A percentile compares a stretch with the other conserved stretches of the same genome.
phyloP scores from a whole-genome alignment of 2,113 vertebrate genomes.

The Castor canadensis region DNA sequence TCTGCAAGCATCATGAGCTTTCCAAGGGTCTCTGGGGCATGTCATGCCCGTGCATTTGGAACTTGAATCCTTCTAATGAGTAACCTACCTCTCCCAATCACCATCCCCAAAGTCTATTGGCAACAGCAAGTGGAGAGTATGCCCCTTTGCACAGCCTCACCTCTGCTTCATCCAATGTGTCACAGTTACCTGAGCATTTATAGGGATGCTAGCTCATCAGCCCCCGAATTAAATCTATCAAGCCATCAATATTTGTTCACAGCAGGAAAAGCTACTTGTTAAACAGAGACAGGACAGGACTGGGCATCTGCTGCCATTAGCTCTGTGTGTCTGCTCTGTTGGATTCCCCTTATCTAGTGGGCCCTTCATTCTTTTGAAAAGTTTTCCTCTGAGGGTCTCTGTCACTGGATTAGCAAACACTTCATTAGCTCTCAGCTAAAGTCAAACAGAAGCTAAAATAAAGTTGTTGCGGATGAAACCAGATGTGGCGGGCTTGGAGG shows the following conservation, averaged over 20 bases:
- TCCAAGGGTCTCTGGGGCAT: neutral
- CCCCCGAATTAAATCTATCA: constrained; percentile 44
- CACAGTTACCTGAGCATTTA: neutral
- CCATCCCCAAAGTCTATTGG: neutral
- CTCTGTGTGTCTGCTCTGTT: constrained; percentile 42
- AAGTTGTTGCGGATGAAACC: accelerated
- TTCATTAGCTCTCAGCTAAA: neutral
- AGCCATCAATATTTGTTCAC: constrained; percentile 14
- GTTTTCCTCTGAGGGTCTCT: constrained; percentile 7
- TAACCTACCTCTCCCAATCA: neutral
- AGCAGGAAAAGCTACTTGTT: neutral
- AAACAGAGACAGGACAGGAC: neutral
- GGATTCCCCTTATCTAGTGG: neutral
- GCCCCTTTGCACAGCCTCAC: accelerated
- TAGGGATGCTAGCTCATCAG: constrained; percentile 53
- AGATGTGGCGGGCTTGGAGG: neutral
- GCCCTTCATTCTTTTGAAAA: constrained; percentile 5
- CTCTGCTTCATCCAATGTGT: accelerated
- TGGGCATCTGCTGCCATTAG: neutral
- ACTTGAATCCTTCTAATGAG: neutral
- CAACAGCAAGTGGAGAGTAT: accelerated
- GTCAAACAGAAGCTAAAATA: neutral
- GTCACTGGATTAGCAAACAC: constrained; percentile 41
- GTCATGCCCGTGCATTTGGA: neutral
- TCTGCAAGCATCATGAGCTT: neutral